phyloP scores from a whole-genome alignment of 2,797 vertebrate genomes.

The Notolepis coatsorum region DNA sequence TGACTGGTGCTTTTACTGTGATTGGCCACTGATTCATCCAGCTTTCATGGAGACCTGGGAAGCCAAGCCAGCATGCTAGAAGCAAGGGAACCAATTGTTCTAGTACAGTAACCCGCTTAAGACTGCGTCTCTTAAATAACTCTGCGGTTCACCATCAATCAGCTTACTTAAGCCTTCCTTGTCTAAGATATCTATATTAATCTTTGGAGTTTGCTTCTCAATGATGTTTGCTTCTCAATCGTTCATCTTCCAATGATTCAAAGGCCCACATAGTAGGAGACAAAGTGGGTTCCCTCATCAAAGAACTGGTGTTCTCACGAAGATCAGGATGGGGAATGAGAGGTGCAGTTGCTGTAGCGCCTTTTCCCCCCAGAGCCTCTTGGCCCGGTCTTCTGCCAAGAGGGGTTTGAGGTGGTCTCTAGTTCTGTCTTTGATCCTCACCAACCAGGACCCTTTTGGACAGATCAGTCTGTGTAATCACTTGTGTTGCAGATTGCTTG shows the following conservation, averaged over 20 bases:
- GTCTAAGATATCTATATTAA: background rate
- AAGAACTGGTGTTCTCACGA: slow-evolving; percentile 72
- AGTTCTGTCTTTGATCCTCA: slow-evolving; percentile 75
- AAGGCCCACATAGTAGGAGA: slow-evolving; percentile 42
- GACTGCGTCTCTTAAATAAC: slow-evolving; percentile 3
- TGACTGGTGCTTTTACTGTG: slow-evolving; percentile 8
- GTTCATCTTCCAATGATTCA: slow-evolving; percentile 46
- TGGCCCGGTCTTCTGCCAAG: slow-evolving; percentile 57
- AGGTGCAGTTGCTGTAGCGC: slow-evolving; percentile 49
- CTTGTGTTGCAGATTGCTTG: slow-evolving; percentile 69
- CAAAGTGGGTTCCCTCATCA: slow-evolving; percentile 46
- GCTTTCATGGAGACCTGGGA: slow-evolving; percentile 27
- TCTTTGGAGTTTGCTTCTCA: no score
- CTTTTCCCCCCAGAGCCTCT: slow-evolving; percentile 67
- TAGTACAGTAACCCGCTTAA: slow-evolving; percentile 32
- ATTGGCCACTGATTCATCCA: slow-evolving; percentile 29
- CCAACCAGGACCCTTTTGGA: slow-evolving; percentile 59
- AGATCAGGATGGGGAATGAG: slow-evolving; percentile 71
- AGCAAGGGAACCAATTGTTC: slow-evolving; percentile 37
- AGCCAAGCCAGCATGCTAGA: slow-evolving; percentile 38
- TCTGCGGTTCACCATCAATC: slow-evolving; percentile 27
- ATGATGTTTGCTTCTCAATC: slow-evolving; percentile 26
- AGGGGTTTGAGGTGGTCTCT: slow-evolving; percentile 75
- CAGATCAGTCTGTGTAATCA: slow-evolving; percentile 74
- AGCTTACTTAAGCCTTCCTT: slow-evolving; percentile 20